These are phyloP conservation scores for Galago senegalensis DNA, from an alignment of 2,797 vertebrate species.

Conservation along the genomic window DNA sequence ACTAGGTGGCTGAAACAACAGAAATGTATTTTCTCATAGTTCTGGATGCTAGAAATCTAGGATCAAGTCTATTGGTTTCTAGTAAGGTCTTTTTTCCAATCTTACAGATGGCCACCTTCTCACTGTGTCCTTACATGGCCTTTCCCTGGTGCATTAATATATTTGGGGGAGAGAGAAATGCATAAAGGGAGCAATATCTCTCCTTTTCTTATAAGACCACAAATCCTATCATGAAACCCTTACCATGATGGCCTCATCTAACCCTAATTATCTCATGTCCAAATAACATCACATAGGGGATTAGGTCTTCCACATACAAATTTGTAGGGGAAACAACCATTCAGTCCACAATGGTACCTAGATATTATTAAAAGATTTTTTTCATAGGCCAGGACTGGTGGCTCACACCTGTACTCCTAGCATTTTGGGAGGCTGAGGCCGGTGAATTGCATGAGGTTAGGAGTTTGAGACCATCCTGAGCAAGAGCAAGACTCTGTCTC, in stretches of 20 bases:
- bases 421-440: too few species aligned
- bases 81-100: background rate
- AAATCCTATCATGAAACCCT: background rate
- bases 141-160: background rate
- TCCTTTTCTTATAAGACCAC: background rate
- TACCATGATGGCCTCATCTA: background rate
- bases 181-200: background rate
- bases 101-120: background rate
- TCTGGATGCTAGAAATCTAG: background rate
- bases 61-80: background rate
- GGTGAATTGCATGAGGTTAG: too few species aligned
- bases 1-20: background rate
- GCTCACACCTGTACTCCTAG: too few species aligned
- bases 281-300: background rate
- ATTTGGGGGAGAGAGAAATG: background rate
- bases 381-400: too few species aligned
- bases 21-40: background rate
- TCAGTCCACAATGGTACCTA: background rate
- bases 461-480: too few species aligned
- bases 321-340: background rate
- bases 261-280: background rate
- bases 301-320: background rate
- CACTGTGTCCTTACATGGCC: background rate
- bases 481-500: too few species aligned
- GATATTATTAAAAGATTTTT: background rate